Evolutionary conservation across 1,140 invertebrate species (phyloP), one percentile per base, ranked within the genome.

Genomic region (Drosophila miranda): DNA sequence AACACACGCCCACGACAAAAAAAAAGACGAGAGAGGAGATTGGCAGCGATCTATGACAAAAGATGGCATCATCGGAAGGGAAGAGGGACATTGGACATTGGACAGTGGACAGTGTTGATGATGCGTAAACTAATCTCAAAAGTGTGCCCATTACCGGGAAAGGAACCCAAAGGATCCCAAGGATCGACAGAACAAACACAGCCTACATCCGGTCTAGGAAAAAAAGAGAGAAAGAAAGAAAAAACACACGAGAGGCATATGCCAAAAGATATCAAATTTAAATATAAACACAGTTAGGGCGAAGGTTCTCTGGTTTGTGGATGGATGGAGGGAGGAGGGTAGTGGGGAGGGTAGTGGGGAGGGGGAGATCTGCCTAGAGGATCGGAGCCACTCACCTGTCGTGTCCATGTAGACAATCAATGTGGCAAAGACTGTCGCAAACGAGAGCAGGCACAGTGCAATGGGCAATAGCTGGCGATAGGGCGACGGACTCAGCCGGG

Each of bases 371-470:
- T 5, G 4, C 23, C 23, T 26, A 26, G 23, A 26, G 23, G 4
- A 26, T 26, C 5, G 23, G 5, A 26, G 4, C 50, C 50, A 86
- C 80, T 92, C 89, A 94, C 94, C 93, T 90, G 93, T 93, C 80
- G 93, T 94, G 82, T 94, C 93, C 93, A 94, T 94, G 75, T 94
- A 94, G 68, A 94, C 92, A 41, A 94, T 92, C 71, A 94, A 90
- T 69, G 94, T 92, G 19, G 93, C 93, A 92, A 94, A 94, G 11
- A 94, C 94, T 41, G 93, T 93, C 41, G 94, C 93, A 90, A 95
- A 95, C 34, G 94, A 94, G 19, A 95, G 80, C 57, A 94, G 91
- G 91, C 94, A 95, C 62, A 94, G 79, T 19, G 93, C 92, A 6
- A 93, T 92, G 8, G 94, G 94, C 75, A 94, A 80, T 34, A 94